Evolutionary conservation across 37 sponge, comb jelly and placozoan genomes (phyloP), one percentile per base, ranked within the genome.

Genomic region (Agelas oroides): DNA sequence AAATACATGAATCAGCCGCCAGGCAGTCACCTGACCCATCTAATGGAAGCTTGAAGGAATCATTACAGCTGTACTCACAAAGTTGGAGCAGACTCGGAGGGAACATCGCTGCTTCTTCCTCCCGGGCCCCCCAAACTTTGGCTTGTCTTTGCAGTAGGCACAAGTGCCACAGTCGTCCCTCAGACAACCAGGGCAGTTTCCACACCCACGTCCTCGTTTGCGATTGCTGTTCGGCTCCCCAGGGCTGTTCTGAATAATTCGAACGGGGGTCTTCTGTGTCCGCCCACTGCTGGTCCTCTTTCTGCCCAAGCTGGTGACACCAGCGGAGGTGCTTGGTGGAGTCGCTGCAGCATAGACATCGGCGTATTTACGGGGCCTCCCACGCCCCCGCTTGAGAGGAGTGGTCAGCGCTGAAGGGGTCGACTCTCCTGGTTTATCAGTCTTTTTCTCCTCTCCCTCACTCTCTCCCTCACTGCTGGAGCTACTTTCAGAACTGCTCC

Each of bases 101-200:
- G 72, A 38, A 74, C 92, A 92, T 11, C 84, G 40, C 75, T 92
- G 87, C 84, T 87, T 92, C 87, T 86, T 75, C 55, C 55, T 87
- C 31, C 87, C 87, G 0, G 87, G 88, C 46, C 92, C 92, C 41
- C 92, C 92, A 73, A 79, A 85, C 72, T 91, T 91, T 13, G 86
- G 82, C 77, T 91, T 91, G 62, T 91, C 91, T 65, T 27, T 46
- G 79, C 92, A 92, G 79, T 63, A 92, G 23, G 25, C 38, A 53
- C 92, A 92, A 35, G 63, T 83, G 62, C 87, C 86, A 53, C 92
- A 92, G 69, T 92, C 87, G 8, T 71, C 66, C 34, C 92, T 36
- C 34, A 74, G 18, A 65, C 92, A 92, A 3, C 92, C 88, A 0
- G 53, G 53, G 63, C 92, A 92, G 0, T 39, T 35, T 0, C 84